Conservation (phyloP, 2,797 vertebrate species). For the Cynodonichthys magdalenae region DNA sequence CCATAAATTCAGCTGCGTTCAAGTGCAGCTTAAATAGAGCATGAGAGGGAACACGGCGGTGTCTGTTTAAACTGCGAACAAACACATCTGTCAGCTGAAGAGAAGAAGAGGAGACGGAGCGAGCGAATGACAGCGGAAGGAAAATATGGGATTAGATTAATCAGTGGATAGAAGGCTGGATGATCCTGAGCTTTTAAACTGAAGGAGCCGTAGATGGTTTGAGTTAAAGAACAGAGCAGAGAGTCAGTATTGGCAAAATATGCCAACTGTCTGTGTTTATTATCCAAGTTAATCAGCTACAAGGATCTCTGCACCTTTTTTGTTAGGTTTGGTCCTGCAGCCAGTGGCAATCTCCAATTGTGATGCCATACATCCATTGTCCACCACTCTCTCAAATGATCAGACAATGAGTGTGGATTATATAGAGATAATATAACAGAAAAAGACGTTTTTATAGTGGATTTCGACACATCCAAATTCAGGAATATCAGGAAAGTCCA, state of each 20-base stretch:
- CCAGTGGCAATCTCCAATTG: no score
- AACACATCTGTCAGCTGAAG: slow-evolving; percentile 28
- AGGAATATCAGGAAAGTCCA: no score
- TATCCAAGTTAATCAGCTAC: not conserved
- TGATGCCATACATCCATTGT: no score
- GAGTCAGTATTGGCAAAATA: not conserved
- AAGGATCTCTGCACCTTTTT: not conserved
- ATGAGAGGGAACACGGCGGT: slow-evolving; percentile 31
- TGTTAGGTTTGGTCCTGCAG: no score
- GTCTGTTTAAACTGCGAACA: slow-evolving; percentile 43
- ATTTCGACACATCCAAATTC: no score
- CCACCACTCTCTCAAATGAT: no score
- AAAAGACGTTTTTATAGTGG: no score
- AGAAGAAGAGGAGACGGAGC: slow-evolving; percentile 1
- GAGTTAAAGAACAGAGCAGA: not conserved
- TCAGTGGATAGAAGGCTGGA: slow-evolving; percentile 7
- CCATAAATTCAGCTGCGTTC: slow-evolving; percentile 12
- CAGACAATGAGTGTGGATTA: no score
- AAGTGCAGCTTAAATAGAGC: slow-evolving; percentile 51
- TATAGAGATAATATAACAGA: no score
- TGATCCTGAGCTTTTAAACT: slow-evolving; percentile 4
- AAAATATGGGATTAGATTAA: slow-evolving; percentile 31
- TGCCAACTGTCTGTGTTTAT: not conserved
- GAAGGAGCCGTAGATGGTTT: not conserved
- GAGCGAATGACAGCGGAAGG: not conserved